A percentile compares a stretch with the other conserved stretches of the same genome.
These are phyloP conservation scores for Apamea anceps DNA, from an alignment of 2,888 invertebrate genomes.

Conservation along the genomic window DNA sequence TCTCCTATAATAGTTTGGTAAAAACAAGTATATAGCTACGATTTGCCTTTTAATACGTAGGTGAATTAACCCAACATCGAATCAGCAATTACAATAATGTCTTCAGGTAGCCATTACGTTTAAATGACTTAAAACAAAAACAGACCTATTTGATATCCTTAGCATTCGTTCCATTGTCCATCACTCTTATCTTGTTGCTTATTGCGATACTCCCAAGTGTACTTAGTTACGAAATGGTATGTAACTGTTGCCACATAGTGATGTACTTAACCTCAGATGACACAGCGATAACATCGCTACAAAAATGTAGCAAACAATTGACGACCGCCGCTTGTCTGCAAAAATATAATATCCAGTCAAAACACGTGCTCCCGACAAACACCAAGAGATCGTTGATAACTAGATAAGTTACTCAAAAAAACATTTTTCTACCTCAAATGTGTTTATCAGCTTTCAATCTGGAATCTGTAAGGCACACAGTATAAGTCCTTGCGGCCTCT, in stretches of 20 bases:
- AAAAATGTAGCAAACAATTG: constrained; percentile 79
- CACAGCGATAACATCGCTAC: constrained; percentile 74
- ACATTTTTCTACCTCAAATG: constrained; percentile 83
- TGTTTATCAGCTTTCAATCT: constrained; percentile 88
- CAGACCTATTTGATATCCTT: constrained; percentile 37
- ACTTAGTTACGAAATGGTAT: constrained; percentile 64
- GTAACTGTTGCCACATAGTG: constrained; percentile 63
- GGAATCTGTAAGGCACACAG: constrained; percentile 89
- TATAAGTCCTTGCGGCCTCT: constrained; percentile 84
- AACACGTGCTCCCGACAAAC: constrained; percentile 85
- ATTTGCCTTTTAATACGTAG: not conserved
- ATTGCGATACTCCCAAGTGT: constrained; percentile 54
- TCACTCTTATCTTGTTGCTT: constrained; percentile 51
- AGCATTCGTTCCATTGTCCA: constrained; percentile 47
- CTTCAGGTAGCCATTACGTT: constrained; percentile 31
- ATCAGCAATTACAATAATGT: constrained; percentile 39
- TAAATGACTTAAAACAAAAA: constrained; percentile 33
- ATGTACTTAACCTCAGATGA: constrained; percentile 75
- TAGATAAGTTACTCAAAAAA: constrained; percentile 82
- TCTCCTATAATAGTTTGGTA: not conserved
- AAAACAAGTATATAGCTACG: not conserved
- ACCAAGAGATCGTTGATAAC: constrained; percentile 76
- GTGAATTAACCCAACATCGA: not conserved
- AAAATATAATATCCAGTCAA: constrained; percentile 83
- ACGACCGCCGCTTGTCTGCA: constrained; percentile 74